A percentile compares a stretch with the other conserved stretches of the same genome.
Evolutionary conservation across 2,113 vertebrate genomes (phyloP).

Genomic region (Etheostoma cragini): DNA sequence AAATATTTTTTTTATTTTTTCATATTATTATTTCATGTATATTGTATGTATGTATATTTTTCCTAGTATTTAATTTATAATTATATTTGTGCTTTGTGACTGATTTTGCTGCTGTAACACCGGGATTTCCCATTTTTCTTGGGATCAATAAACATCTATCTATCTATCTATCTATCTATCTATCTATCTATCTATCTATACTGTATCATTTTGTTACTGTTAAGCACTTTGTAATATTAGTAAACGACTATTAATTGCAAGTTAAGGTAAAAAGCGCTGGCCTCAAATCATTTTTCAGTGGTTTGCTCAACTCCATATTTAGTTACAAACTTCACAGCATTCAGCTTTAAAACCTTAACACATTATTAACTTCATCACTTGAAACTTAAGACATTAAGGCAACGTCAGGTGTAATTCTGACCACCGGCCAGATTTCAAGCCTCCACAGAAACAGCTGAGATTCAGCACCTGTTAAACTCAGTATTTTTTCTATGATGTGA

Average conservation of each 20-base stretch:
- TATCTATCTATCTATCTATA: too few species aligned
- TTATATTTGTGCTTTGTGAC: too few species aligned
- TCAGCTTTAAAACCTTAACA: slow-evolving; percentile 34
- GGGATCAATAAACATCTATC: too few species aligned
- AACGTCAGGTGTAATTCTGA: neutral
- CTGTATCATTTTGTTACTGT: neutral
- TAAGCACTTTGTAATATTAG: neutral
- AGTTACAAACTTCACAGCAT: slow-evolving; percentile 47
- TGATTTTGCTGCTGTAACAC: too few species aligned
- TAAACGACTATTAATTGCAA: neutral
- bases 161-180: too few species aligned
- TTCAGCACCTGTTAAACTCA: slow-evolving; percentile 54
- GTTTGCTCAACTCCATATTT: slow-evolving; percentile 36
- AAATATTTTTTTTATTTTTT: too few species aligned
- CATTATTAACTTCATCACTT: slow-evolving; percentile 46
- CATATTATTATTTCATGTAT: too few species aligned
- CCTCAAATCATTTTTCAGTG: neutral
- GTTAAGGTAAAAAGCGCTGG: neutral
- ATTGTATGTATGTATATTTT: too few species aligned
- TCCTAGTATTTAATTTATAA: too few species aligned
- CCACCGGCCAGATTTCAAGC: slow-evolving; percentile 39
- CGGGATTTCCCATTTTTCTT: too few species aligned
- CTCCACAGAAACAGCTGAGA: slow-evolving; percentile 32
- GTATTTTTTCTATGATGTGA: slow-evolving; percentile 47
- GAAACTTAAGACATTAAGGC: slow-evolving; percentile 42